Evolutionary conservation across 1,140 invertebrate genomes (phyloP).

Genomic region (Drosophila nebulosa): DNA sequence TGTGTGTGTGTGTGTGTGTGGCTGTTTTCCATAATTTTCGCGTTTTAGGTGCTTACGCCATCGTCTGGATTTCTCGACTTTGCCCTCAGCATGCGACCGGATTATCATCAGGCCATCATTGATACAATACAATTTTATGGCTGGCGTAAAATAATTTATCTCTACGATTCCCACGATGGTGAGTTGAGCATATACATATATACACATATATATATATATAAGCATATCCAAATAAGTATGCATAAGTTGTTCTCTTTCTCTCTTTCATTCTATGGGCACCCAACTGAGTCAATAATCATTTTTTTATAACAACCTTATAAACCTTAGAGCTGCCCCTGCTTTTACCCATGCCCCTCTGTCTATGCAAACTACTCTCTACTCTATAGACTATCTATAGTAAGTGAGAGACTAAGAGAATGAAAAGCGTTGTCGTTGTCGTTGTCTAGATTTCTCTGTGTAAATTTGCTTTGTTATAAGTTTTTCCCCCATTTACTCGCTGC

Average conservation of each 20-base stretch:
- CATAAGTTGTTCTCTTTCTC: no score
- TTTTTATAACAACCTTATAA: slow-evolving; percentile 13
- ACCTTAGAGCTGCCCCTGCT: neutral
- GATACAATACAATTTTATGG: slow-evolving; percentile 95
- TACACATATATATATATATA: slow-evolving; percentile 5
- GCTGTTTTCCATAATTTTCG: slow-evolving; percentile 71
- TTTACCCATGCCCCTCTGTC: no score
- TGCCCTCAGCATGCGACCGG: slow-evolving; percentile 95
- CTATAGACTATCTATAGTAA: neutral
- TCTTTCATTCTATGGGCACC: slow-evolving; percentile 18
- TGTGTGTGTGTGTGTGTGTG: neutral
- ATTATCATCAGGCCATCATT: slow-evolving; percentile 95
- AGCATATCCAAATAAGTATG: slow-evolving; percentile 7
- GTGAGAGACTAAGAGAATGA: neutral
- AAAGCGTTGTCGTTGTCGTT: neutral
- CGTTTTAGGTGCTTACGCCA: slow-evolving; percentile 87
- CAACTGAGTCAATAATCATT: slow-evolving; percentile 49
- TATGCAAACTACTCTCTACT: slow-evolving; percentile 4
- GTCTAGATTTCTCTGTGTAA: slow-evolving; percentile 16
- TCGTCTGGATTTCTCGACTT: slow-evolving; percentile 93
- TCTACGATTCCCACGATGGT: slow-evolving; percentile 98
- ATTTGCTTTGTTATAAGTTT: slow-evolving; percentile 77
- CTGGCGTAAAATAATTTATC: slow-evolving; percentile 96
- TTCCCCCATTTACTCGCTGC: slow-evolving; percentile 70
- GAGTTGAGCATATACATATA: slow-evolving; percentile 81